Evolutionary conservation across 2,888 invertebrate genomes (phyloP), one percentile per base, ranked within the genome.

Genomic region (Ectemnius continuus): DNA sequence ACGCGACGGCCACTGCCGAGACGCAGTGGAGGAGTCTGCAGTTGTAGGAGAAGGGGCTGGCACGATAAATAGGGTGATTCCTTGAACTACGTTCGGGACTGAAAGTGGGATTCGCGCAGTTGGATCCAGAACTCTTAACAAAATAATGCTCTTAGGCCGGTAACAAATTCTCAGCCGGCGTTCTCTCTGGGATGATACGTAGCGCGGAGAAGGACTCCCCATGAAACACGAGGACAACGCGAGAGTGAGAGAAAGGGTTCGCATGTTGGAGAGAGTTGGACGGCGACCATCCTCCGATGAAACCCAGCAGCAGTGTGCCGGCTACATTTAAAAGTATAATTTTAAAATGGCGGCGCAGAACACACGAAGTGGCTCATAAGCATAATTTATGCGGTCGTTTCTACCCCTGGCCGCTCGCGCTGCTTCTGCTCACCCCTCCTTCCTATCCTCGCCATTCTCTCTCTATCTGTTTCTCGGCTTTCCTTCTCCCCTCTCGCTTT

Each of bases 341-440:
- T 85, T 83, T 79, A 84, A 84, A 85, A 85, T 81, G 85, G 78
- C 81, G 84, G 65, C 76, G 61, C 73, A 70, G 80, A 85, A 85
- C 84, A 84, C 83, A 85, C 80, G 80, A 85, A 84, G 77, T 81
- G 78, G 78, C 84, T 85, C 84, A 84, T 84, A 84, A 84, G 84
- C 84, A 84, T 84, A 85, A 84, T 84, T 84, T 84, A 84, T 84
- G 81, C 85, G 72, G 74, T 76, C 81, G 81, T 80, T 79, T 78
- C 76, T 67, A 59, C 57, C 67, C 70, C 66, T 71, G 52, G 28
- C 59, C 45, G 47, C 62, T 14, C 13, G 5, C 64, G n/a, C 48
- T 56, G 56, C 65, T 48, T n/a, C 62, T 57, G 14, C 56, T 47
- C 56, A 60, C 28, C 47, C 57, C 18, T 63, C 28, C 45, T 59